These are phyloP conservation scores for Cephus sareptanus DNA, from an alignment of 2,888 invertebrate genomes.

Conservation along the genomic window DNA sequence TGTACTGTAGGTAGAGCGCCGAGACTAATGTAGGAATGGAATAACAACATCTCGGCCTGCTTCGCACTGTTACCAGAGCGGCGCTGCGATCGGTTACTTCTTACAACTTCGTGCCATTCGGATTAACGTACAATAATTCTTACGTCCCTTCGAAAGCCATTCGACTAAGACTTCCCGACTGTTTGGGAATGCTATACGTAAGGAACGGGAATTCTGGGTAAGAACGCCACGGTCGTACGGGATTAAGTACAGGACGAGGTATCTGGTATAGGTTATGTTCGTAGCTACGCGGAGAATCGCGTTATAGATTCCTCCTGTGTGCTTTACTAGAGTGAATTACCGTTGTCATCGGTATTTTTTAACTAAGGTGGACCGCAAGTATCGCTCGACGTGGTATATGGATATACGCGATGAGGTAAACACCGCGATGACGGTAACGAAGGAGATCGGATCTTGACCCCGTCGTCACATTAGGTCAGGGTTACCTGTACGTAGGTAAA, in stretches of 20 bases:
- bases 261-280: background rate
- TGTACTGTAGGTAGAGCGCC: background rate
- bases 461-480: background rate
- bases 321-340: background rate
- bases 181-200: background rate
- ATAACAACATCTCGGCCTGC: background rate
- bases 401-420: background rate
- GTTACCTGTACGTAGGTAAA: background rate
- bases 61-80: background rate
- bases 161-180: background rate
- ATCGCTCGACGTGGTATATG: background rate
- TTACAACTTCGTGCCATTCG: background rate
- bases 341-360: background rate
- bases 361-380: background rate
- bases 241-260: background rate
- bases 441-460: background rate
- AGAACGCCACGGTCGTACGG: background rate
- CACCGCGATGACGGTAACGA: background rate
- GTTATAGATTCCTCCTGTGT: background rate
- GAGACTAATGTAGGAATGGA: background rate
- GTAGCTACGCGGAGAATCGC: background rate
- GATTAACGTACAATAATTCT: background rate
- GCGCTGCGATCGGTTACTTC: background rate
- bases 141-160: background rate
- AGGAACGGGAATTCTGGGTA: background rate